phyloP scores from a whole-genome alignment of 2,888 invertebrate genomes.

The Galerucella calmariensis region DNA sequence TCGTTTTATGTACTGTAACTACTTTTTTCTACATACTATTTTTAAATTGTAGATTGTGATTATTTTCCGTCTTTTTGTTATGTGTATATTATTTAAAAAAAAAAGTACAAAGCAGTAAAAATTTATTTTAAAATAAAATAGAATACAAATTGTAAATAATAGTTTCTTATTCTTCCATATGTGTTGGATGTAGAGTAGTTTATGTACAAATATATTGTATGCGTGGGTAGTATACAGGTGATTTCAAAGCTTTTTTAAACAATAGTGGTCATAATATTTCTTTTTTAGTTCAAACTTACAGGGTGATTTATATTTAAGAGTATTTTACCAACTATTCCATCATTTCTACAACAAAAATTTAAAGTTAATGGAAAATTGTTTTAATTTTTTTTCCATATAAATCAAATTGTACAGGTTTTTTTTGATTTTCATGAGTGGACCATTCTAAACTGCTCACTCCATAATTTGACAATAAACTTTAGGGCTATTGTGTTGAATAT shows the following conservation, averaged over 20 bases:
- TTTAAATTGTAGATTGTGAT: conserved; percentile 46
- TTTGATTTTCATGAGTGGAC: too few relatives aligned
- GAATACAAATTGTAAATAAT: conserved; percentile 40
- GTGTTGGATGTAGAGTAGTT: conserved; percentile 30
- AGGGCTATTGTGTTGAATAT: too few relatives aligned
- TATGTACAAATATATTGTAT: conserved; percentile 8
- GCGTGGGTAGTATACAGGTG: conserved; percentile 17
- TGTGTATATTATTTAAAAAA: conserved; percentile 39
- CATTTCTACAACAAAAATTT: too few relatives aligned
- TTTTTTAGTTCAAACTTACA: background rate
- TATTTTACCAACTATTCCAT: background rate
- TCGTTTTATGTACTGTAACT: conserved; percentile 32
- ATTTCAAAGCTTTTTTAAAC: conserved; percentile 10
- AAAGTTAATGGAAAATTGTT: too few relatives aligned
- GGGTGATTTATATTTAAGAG: background rate
- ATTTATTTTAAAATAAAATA: conserved; percentile 44
- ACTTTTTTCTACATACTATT: conserved; percentile 41
- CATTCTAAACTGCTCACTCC: too few relatives aligned
- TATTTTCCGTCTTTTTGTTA: conserved; percentile 47
- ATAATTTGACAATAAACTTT: too few relatives aligned
- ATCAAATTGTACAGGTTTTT: too few relatives aligned
- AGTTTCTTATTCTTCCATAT: conserved; percentile 43
- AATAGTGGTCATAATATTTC: background rate
- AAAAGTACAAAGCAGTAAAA: conserved; percentile 44
- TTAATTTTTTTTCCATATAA: too few relatives aligned